phyloP scores from a whole-genome alignment of 2,113 vertebrate genomes.

The Lophotis ruficrista region DNA sequence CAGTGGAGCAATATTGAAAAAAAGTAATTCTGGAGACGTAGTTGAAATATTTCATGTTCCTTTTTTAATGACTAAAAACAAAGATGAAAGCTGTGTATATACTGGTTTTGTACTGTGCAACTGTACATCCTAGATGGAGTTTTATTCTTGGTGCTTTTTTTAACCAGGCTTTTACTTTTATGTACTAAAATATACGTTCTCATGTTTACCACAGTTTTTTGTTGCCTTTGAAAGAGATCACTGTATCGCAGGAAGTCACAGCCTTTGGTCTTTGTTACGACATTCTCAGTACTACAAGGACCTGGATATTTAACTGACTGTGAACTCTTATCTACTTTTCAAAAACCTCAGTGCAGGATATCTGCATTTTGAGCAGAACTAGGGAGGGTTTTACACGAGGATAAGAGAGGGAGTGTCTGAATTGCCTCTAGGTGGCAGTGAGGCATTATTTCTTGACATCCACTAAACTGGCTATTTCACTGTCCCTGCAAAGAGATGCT shows the following conservation, averaged over 20 bases:
- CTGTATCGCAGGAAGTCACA: background rate
- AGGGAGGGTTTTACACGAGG: background rate
- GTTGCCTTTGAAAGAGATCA: background rate
- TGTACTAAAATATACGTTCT: background rate
- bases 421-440: constrained; percentile 51
- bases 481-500: background rate
- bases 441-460: background rate
- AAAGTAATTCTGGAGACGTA: background rate
- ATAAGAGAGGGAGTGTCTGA: background rate
- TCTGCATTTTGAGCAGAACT: background rate
- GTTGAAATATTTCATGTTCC: background rate
- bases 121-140: background rate
- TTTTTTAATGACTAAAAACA: background rate
- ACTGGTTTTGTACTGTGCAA: background rate
- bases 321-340: background rate
- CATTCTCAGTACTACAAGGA: background rate
- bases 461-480: background rate
- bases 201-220: background rate
- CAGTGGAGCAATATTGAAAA: background rate
- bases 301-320: background rate
- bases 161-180: background rate
- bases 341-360: background rate
- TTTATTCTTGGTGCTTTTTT: background rate
- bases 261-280: background rate
- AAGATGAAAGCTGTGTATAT: background rate